Conservation (phyloP, 2,113 vertebrate species). For the Podarcis muralis region DNA sequence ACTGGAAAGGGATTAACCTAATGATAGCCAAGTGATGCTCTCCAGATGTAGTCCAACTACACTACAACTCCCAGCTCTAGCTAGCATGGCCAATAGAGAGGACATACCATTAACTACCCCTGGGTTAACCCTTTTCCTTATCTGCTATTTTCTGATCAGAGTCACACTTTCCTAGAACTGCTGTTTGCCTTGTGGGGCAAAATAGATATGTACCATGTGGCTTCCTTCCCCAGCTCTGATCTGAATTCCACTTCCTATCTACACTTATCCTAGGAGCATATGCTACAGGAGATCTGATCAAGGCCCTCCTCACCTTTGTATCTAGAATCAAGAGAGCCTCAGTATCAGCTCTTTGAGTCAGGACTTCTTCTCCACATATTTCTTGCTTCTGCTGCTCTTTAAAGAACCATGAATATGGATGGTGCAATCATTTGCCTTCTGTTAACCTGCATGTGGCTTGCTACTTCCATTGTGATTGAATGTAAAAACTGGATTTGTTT, state of each 20-base stretch:
- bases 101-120: too few species aligned
- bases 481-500: constrained; percentile 12
- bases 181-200: background rate
- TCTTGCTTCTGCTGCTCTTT: background rate
- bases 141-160: background rate
- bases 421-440: background rate
- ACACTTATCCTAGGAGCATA: background rate
- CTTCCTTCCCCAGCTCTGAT: background rate
- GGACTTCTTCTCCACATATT: background rate
- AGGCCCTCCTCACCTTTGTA: background rate
- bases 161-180: background rate
- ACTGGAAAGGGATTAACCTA: background rate
- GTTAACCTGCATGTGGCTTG: background rate
- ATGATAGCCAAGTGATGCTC: too few species aligned
- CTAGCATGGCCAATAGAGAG: too few species aligned
- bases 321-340: too few species aligned
- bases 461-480: background rate
- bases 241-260: background rate
- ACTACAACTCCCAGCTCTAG: too few species aligned
- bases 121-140: background rate
- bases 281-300: background rate
- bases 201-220: background rate
- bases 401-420: background rate
- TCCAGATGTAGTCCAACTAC: too few species aligned
- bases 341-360: background rate